Evolutionary conservation across 2,113 vertebrate species (phyloP), one percentile per base, ranked within the genome.

Genomic region (Donacobius atricapilla): DNA sequence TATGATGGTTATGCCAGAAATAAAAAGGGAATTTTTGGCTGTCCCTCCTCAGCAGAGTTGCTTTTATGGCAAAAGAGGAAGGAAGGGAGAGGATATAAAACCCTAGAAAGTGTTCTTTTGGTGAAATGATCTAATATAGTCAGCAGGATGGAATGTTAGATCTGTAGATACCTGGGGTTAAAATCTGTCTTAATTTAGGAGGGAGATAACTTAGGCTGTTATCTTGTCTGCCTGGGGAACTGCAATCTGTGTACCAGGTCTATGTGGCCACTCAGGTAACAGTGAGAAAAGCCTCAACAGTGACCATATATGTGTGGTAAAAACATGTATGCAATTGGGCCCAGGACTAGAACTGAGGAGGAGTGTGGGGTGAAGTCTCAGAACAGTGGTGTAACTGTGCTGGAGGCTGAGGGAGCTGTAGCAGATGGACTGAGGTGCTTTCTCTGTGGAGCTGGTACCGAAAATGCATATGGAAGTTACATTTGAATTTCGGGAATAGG

Each of bases 1-100:
- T 87, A 8, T n/a, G 95, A 88, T 96, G 94, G 75, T 97, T 94
- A 72, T 93, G 76, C 45, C 88, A 82, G 79, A 42, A 64, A 94
- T 96, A 72, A 88, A 68, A 93, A 75, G 58, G 91, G 69, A 86
- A 92, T 71, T 44, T 66, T 68, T 57, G 65, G 48, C 61, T 45
- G 24, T 85, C 54, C 87, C 66, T 94, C 69, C 47, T 94, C 83
- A 70, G 53, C 40, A 91, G 89, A 87, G 57, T 92, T 94, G 35
- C 82, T 93, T 92, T 88, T 93, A 57, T 81, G 83, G 65, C 25
- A 76, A 57, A 81, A 39, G 42, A 65, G 45, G 71, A 71, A 68
- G 56, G 80, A 71, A 65, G 30, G 35, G 39, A 81, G 68, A 80
- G 20, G n/a, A 24, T 51, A 17, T 70, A 86, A 95, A 47, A 13